Evolutionary conservation across 23 tunicate genomes (phyloP), one percentile per base, ranked within the genome.

Genomic region (Clavelina lepadiformis): DNA sequence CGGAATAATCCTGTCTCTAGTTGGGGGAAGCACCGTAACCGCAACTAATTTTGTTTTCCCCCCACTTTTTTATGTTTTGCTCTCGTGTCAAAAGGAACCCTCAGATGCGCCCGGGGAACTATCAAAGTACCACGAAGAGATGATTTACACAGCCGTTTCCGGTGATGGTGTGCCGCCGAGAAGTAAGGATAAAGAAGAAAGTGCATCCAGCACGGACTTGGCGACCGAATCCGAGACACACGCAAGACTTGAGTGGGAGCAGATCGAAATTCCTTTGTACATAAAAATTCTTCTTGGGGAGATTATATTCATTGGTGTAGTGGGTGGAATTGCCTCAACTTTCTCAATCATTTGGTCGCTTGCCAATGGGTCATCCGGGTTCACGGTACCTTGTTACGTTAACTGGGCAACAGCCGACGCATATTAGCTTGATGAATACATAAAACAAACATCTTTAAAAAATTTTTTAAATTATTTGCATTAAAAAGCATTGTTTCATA

Each of bases 41-140:
- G 79, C 78, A 20, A 75, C 83, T 22, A 80, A 69, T 56, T 89
- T 89, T 56, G 56, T 89, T 44, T 89, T 89, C 69, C 97, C 97
- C 31, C 97, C 97, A n/a, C 79, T 89, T 28, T 89, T 89, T 79
- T 89, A 81, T 59, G 35, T 80, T 31, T 51, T 89, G 55, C 64
- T 89, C 8, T 54, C 83, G 0, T 65, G 83, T 6, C 81, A 88
- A 51, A 58, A 47, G 31, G 5, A 49, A 0, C 67, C 71, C 5
- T 8, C 28, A 22, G 82, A 73, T 46, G 82, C 77, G 0, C 25
- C 67, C 28, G 96, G 86, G 31, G 72, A 84, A 1, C 61, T 35
- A 19, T 59, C 68, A 3, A 6, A 69, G 15, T 18, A 18, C 30
- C 18, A 7, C 23, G 31, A 6, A 3, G 31, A 46, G 2, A 32